Evolutionary conservation across 2,797 vertebrate species (phyloP).

Genomic region (Varecia variegata): DNA sequence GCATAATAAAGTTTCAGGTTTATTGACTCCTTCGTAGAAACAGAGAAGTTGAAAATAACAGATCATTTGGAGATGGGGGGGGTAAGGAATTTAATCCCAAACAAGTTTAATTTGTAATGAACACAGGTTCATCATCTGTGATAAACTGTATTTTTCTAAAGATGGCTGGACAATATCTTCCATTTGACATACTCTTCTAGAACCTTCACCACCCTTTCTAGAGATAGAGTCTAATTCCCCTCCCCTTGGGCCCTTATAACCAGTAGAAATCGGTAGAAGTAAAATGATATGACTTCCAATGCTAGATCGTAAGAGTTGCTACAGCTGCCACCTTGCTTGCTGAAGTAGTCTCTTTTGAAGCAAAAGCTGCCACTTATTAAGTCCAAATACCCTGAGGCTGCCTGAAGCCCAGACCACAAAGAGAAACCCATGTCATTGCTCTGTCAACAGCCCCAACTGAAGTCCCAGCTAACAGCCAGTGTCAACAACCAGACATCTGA

Average conservation of each 20-base stretch:
- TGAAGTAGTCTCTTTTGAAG: neutral
- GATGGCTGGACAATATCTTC: neutral
- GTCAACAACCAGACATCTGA: neutral
- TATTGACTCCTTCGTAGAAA: neutral
- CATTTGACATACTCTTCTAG: neutral
- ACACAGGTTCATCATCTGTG: neutral
- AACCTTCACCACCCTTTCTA: neutral
- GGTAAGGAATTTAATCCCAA: neutral
- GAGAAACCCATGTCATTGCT: neutral
- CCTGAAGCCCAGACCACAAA: neutral
- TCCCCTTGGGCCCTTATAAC: neutral
- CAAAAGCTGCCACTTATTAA: neutral
- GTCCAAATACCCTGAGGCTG: neutral
- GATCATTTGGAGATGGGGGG: neutral
- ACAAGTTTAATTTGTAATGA: neutral
- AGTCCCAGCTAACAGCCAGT: neutral
- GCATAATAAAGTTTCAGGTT: neutral
- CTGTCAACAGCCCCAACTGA: neutral
- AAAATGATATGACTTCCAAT: neutral
- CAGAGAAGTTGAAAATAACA: neutral
- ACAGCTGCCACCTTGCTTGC: neutral
- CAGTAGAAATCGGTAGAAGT: neutral
- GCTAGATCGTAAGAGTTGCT: neutral
- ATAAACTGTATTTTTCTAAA: constrained; percentile 12
- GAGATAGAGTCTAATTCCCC: neutral